phyloP scores from a whole-genome alignment of 2,113 vertebrate genomes.

The Circaetus cinerascens region DNA sequence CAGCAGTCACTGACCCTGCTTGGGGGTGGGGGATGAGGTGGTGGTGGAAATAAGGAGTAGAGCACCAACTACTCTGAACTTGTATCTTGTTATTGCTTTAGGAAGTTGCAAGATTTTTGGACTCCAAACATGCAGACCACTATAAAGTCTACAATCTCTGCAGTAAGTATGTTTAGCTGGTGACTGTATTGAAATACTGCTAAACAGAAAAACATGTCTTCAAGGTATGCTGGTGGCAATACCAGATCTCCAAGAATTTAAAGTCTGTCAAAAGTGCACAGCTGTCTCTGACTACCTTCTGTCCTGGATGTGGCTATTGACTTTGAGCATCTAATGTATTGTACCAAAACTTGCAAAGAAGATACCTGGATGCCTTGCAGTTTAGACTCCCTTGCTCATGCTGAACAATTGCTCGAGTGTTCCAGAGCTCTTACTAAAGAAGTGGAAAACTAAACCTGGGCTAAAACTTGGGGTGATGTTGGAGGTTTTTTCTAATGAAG shows the following conservation, averaged over 20 bases:
- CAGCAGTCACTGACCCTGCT: background rate
- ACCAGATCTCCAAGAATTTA: background rate
- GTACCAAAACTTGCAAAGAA: background rate
- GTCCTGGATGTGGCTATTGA: background rate
- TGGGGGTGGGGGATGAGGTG: background rate
- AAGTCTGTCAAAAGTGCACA: background rate
- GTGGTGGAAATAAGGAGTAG: background rate
- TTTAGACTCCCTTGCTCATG: background rate
- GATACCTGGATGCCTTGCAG: background rate
- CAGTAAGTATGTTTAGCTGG: conserved; percentile 80
- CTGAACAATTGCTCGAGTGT: background rate
- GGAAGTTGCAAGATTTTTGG: conserved; percentile 92
- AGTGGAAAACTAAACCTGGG: background rate
- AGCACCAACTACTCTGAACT: background rate
- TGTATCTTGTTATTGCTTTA: conserved; percentile 44
- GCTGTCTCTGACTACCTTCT: background rate
- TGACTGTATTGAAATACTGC: background rate
- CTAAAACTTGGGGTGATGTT: background rate
- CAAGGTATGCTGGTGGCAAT: background rate
- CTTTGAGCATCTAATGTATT: background rate
- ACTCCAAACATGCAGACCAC: conserved; percentile 87
- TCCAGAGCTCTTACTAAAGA: background rate
- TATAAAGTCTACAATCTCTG: conserved; percentile 97
- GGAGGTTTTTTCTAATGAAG: background rate
- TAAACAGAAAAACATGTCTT: background rate